Evolutionary conservation across 2,113 vertebrate genomes (phyloP).

Genomic region (Gambusia affinis): DNA sequence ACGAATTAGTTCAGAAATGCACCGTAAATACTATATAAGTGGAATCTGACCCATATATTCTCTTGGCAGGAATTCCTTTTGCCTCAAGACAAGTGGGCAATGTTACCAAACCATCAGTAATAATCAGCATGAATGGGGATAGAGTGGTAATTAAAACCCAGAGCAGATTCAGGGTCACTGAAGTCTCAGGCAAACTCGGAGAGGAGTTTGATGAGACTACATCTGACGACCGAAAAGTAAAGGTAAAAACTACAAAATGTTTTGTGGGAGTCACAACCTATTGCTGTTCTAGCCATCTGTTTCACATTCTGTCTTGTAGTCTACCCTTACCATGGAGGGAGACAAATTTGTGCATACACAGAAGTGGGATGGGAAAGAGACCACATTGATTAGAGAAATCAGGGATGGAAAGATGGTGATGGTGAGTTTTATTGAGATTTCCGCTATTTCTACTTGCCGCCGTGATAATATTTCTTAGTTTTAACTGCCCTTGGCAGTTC

Average conservation of each 20-base stretch:
- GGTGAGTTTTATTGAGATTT: slow-evolving; percentile 79
- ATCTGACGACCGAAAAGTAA: slow-evolving; percentile 91
- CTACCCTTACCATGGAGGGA: slow-evolving; percentile 90
- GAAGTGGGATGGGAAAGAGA: slow-evolving; percentile 97
- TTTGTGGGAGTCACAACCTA: background rate
- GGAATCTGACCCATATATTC: background rate
- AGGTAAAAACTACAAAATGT: slow-evolving; percentile 78
- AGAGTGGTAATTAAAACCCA: slow-evolving; percentile 90
- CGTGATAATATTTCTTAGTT: no score
- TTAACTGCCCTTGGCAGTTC: no score
- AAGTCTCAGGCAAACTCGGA: slow-evolving; percentile 90
- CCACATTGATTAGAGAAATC: slow-evolving; percentile 92
- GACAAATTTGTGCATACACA: slow-evolving; percentile 91
- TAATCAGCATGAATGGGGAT: slow-evolving; percentile 90
- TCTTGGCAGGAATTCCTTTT: slow-evolving; percentile 88
- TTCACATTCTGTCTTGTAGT: slow-evolving; percentile 72
- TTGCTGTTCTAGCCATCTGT: background rate
- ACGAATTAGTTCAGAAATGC: background rate
- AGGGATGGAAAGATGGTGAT: slow-evolving; percentile 94
- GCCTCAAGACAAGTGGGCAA: slow-evolving; percentile 94
- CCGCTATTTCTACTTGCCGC: background rate
- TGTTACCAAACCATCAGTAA: slow-evolving; percentile 92
- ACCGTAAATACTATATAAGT: background rate
- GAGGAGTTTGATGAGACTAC: slow-evolving; percentile 97
- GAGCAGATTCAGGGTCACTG: slow-evolving; percentile 96